Conservation (phyloP, 2,113 vertebrate species). For the Ovis aries region ARS-UI_Ramb_v3.0 NC_056054.1:33021001-33021500, state of each 20-base stretch:
- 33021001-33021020: background rate
- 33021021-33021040: background rate
- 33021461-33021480: background rate
- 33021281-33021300: background rate
- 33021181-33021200: background rate
- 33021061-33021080: background rate
- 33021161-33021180: background rate
- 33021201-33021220: background rate
- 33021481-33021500: conserved; percentile 27
- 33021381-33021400: background rate
- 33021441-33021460: background rate
- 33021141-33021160: background rate
- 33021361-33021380: background rate
- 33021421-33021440: conserved; percentile 11
- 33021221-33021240: background rate
- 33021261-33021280: background rate
- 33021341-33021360: conserved; percentile 16
- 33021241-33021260: background rate
- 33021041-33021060: background rate
- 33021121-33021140: background rate
- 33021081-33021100: background rate
- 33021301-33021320: background rate
- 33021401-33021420: background rate
- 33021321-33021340: background rate
- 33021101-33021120: background rate